Conservation (phyloP, 30 jellyfish, hydroid and myxozoan species). For the Hydractinia echinata region DNA sequence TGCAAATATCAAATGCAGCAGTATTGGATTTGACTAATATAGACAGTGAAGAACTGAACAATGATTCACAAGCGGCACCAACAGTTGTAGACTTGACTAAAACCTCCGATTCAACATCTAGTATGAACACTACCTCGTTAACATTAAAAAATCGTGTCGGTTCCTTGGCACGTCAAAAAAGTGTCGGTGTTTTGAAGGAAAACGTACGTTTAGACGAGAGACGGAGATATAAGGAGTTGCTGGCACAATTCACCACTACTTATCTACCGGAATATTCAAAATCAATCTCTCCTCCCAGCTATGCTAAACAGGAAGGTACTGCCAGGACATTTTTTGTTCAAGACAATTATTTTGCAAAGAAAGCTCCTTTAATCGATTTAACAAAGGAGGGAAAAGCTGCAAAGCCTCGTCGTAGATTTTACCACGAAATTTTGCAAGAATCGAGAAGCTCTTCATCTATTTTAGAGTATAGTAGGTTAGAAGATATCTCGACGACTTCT, state of each 20-base stretch:
- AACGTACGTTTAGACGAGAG: constrained; percentile 69
- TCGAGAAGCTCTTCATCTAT: neutral
- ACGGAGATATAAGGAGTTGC: constrained; percentile 55
- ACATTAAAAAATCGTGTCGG: constrained; percentile 1
- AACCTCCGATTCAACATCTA: neutral
- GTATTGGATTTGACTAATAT: constrained; percentile 9
- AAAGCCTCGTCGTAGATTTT: neutral
- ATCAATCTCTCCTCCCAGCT: constrained; percentile 19
- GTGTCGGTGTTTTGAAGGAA: neutral
- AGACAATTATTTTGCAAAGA: neutral
- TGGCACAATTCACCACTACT: constrained; percentile 55
- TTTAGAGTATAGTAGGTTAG: neutral
- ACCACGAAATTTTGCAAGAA: neutral
- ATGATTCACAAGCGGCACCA: neutral
- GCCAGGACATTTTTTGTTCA: neutral
- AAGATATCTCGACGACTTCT: too few species aligned
- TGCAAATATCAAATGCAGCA: constrained; percentile 9
- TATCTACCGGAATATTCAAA: constrained; percentile 21
- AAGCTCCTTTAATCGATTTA: too few species aligned
- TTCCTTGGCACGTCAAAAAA: neutral
- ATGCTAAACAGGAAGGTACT: neutral
- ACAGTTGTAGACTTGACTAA: neutral
- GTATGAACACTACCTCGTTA: neutral
- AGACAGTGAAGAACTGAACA: neutral
- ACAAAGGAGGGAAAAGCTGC: too few species aligned